These are phyloP conservation scores for Enteromius viviparus DNA, from an alignment of 2,797 vertebrate species.

Conservation along the genomic window DNA sequence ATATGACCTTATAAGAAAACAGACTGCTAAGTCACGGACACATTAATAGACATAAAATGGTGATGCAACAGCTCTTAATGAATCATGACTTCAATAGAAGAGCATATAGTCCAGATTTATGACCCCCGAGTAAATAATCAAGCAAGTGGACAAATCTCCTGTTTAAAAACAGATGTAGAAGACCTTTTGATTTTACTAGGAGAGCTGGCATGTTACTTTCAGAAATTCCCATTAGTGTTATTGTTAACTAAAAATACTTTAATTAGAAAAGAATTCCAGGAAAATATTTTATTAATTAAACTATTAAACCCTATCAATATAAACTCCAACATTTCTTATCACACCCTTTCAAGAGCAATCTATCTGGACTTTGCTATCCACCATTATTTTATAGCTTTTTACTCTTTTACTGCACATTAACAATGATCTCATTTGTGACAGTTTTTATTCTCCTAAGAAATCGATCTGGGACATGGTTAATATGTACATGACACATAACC, in stretches of 20 bases:
- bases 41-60: neutral
- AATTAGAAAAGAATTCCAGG: neutral
- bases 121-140: neutral
- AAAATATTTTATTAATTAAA: neutral
- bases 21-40: slow-evolving; percentile 2
- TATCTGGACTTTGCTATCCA: neutral
- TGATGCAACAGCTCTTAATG: neutral
- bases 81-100: neutral
- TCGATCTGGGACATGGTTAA: neutral
- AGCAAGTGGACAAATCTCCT: slow-evolving; percentile 19
- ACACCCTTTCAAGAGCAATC: neutral
- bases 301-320: neutral
- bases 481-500: neutral
- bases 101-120: neutral
- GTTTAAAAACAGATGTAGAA: slow-evolving; percentile 15
- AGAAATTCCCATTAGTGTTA: neutral
- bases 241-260: neutral
- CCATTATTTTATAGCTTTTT: neutral
- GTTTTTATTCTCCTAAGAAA: neutral
- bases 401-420: neutral
- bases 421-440: neutral
- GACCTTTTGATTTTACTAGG: neutral
- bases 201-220: neutral
- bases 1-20: neutral
- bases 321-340: neutral